These are phyloP conservation scores for Agelas oroides DNA, from an alignment of 37 sponge, comb jelly and placozoan species.

Conservation along the genomic window DNA sequence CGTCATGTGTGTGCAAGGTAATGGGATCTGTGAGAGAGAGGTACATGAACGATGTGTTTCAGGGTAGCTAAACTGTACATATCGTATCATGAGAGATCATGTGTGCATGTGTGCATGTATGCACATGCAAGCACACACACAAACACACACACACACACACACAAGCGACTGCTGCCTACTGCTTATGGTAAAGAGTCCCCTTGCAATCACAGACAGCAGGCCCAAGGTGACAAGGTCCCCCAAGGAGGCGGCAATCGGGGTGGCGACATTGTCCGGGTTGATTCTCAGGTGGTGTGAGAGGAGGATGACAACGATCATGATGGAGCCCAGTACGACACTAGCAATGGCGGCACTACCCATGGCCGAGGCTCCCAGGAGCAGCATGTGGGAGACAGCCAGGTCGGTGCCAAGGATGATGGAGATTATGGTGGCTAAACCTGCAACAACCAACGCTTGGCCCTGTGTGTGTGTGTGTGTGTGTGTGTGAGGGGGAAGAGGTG, in stretches of 20 bases:
- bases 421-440: slow-evolving; percentile 75
- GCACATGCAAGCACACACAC: no score
- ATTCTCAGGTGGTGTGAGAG: slow-evolving; percentile 62
- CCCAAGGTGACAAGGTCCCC: slow-evolving; percentile 94
- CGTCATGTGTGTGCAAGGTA: no score
- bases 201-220: slow-evolving; percentile 69
- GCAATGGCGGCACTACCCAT: slow-evolving; percentile 80
- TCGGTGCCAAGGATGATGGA: slow-evolving; percentile 77
- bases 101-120: no score
- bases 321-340: slow-evolving; percentile 81
- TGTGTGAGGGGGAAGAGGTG: slow-evolving; percentile 5
- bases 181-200: slow-evolving; percentile 38
- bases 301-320: slow-evolving; percentile 86
- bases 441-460: slow-evolving; percentile 93
- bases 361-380: slow-evolving; percentile 71
- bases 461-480: slow-evolving; percentile 24
- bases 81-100: no score
- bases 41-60: no score
- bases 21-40: no score
- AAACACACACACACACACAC: no score
- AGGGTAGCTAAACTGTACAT: no score
- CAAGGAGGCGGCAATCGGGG: slow-evolving; percentile 96
- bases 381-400: slow-evolving; percentile 19
- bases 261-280: slow-evolving; percentile 98
- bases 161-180: neutral